Base-by-base conservation (phyloP, 2,797 vertebrate species). In the Tenualosa thibaudeaui region DNA sequence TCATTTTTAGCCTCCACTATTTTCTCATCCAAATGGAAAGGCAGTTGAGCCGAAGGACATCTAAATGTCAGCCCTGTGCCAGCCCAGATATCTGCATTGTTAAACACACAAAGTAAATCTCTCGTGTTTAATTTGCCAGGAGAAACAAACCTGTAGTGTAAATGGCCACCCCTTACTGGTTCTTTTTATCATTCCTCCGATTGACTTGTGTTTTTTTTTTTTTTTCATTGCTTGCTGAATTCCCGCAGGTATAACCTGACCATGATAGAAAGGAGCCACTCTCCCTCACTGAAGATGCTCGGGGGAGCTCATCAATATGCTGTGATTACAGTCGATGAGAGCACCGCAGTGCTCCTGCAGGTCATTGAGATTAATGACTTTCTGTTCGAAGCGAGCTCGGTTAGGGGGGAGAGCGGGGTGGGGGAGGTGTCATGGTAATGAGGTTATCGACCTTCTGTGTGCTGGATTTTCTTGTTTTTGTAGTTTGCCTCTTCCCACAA, bases 261-360 rank as follows among this genome's bases (percentile, higher is more conserved):
- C 8, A 92, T 98, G 85, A 87, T 99, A 91, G 98, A 98, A 92
- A 96, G 97, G 91, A 93, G 89, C 82, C 93, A 92, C 84, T 91
- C 90, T 88, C 93, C 93, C 2, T 94, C 95, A n/a, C 82, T 98
- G 89, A 94, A 94, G 90, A 93, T 93, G 68, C 95, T 98, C n/a
- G 96, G 96, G 86, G 92, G 92, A 12, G 92, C 91, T 31, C 92
- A 95, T 22, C 87, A 1, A 86, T 98, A 96, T 2, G 88, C 94
- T 51, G 92, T 99, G 87, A 89, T 99, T 89, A 98, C 97, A n/a
- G 86, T 98, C 87, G 97, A 99, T 87, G 97, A 97, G 90, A 89
- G 91, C 78, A 98, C 97, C 0, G 95, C 94, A 8, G 58, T 99
- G 51, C 53, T 98, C 87, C 91, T 98, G 86, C 97, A 99, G 97